Conservation (phyloP, 2,113 vertebrate species). For the Melanocharis versteri region DNA sequence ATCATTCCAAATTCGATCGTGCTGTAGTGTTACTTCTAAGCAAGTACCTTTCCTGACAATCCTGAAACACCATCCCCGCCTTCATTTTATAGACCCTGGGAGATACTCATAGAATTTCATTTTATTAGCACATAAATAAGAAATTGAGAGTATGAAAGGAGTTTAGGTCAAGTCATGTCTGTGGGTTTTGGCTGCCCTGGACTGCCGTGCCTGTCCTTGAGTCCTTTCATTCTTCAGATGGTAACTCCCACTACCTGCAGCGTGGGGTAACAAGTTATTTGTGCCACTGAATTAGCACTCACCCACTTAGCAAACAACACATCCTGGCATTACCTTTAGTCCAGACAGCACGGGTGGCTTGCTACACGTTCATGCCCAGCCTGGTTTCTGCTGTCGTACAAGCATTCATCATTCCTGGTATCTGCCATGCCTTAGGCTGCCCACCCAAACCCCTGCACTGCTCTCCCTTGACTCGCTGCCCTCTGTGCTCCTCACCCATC, state of each 20-base stretch:
- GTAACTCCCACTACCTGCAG: not conserved
- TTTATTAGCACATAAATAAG: constrained; percentile 30
- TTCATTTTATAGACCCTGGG: not conserved
- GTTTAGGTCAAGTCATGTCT: not conserved
- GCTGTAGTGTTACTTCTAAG: not conserved
- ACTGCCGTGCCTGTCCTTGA: not conserved
- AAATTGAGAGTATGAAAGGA: not conserved
- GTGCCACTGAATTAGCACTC: not conserved
- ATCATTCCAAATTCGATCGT: not conserved
- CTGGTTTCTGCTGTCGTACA: not conserved
- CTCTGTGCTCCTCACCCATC: not conserved
- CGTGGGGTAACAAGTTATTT: not conserved
- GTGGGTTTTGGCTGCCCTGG: not conserved
- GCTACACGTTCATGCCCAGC: not conserved
- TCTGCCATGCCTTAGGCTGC: not conserved
- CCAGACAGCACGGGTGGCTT: not conserved
- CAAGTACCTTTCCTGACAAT: not conserved
- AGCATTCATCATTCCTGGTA: not conserved
- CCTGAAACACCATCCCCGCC: not conserved
- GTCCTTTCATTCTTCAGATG: not conserved
- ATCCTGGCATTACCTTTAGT: not conserved
- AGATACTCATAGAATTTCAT: not conserved
- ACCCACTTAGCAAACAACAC: not conserved
- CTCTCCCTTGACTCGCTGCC: not conserved
- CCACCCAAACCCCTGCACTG: not conserved